These are phyloP conservation scores for Babylonia areolata DNA, from an alignment of 1,140 invertebrate genomes.

Conservation along the genomic window DNA sequence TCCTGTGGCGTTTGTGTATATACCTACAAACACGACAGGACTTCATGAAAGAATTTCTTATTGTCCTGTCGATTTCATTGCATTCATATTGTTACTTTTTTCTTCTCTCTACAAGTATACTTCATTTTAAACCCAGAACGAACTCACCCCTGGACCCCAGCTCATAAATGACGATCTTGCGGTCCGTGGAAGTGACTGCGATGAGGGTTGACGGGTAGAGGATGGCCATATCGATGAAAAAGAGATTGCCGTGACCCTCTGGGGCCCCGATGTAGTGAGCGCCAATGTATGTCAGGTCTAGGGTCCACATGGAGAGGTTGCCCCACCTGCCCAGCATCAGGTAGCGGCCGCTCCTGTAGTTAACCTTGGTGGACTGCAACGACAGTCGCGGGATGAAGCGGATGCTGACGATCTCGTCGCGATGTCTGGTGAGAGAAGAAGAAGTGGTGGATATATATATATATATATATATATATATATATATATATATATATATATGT, in stretches of 20 bases:
- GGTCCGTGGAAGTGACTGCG: conserved; percentile 61
- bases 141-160: conserved; percentile 54
- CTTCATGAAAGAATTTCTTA: no score
- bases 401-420: conserved; percentile 57
- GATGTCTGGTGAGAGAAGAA: conserved; percentile 21
- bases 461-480: neutral
- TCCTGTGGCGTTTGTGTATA: no score
- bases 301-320: conserved; percentile 56
- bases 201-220: conserved; percentile 67
- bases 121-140: no score
- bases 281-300: conserved; percentile 49
- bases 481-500: no score
- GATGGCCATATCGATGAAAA: conserved; percentile 61
- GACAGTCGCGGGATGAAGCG: conserved; percentile 58
- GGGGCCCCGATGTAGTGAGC: conserved; percentile 21
- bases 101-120: no score
- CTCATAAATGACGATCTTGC: conserved; percentile 65
- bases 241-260: conserved; percentile 30
- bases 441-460: no score
- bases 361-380: conserved; percentile 37
- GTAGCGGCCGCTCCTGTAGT: conserved; percentile 58
- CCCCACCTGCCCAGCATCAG: conserved; percentile 62
- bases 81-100: no score
- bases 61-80: no score
- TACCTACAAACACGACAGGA: no score